Base-by-base conservation (phyloP, 2,888 invertebrate genomes). In the Norana najaformis region DNA sequence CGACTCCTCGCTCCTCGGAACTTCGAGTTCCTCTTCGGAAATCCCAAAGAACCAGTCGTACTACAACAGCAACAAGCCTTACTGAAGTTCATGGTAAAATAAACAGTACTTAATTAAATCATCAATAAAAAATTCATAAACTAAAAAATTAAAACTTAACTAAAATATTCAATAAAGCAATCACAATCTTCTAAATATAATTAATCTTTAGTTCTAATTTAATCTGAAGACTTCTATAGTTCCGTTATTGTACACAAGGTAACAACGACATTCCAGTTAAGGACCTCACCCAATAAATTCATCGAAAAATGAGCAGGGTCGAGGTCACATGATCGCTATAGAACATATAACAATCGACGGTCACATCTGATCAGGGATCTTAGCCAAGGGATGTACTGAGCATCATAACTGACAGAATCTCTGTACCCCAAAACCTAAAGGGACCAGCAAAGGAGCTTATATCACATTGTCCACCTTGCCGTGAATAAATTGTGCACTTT, bases 11-110 rank as follows among this genome's bases (percentile, higher is more conserved):
- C 94, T 94, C 20, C 93, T 92, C 0, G 94, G 94, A 16, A 95
- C 94, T 90, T 94, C 92, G 89, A 93, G 93, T 90, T 95, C 94
- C 91, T 93, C 93, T 89, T 94, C 94, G 94, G 94, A 94, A 8
- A 93, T 97, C 91, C 96, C 96, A 95, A 97, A 97, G 95, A 97
- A 97, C 97, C 97, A 97, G 91, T 97, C 96, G 94, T 96, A 97
- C 97, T 97, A 95, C 30, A 69, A 69, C n/a, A 69, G 69, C 69
- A n/a, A 69, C 8, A 69, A 2, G 8, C 30, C n/a, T 69, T n/a
- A 69, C 11, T n/a, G 69, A 69, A 69, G 69, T n/a, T n/a, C n/a
- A 69, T n/a, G n/a, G n/a, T n/a, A n/a, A n/a, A 69, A 69, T 69
- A n/a, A 69, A 69, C 3, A n/a, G 69, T 8, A 69, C n/a, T 11